Base-by-base conservation (phyloP, 1,140 invertebrate genomes). In the Drosophila watanabei region DNA sequence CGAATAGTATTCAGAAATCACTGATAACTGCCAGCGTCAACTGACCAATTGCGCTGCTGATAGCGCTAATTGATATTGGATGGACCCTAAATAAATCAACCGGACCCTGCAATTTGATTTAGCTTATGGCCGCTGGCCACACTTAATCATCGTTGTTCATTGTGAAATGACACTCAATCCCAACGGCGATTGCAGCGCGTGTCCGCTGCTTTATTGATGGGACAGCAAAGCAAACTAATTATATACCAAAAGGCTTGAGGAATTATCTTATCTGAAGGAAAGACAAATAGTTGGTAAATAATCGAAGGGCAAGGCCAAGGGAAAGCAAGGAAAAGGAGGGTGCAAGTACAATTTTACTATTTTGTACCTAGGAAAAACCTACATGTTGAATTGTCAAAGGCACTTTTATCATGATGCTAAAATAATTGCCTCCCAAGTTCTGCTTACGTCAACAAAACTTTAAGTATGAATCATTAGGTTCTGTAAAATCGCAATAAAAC, bases 21-120 rank as follows among this genome's bases (percentile, higher is more conserved):
- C 64, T 82, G 72, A 82, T 82, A 82, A 81, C 49, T 68, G 63
- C 43, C 49, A 64, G 54, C 46, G 82, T 71, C 64, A 68, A 80
- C 58, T 80, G 81, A 80, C 82, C 82, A 79, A 85, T 56, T 75
- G 46, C 43, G 14, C 35, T 28, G 33, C 28, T 52, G 62, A 69
- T 65, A 81, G 58, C 48, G 73, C 35, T 77, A 77, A 81, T 84
- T 86, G 82, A 68, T 80, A 72, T 77, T 84, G 62, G 78, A 48
- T 52, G 52, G 61, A 66, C 63, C 56, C 79, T 64, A 75, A 83
- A 61, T 54, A 60, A 62, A 63, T 73, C 51, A 73, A 60, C 39
- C 54, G n/a, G 45, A 52, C 49, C 54, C 33, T 78, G 68, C 68
- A 43, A 60, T 73, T 73, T 73, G 70, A 73, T 73, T 73, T 73